Conservation (phyloP, 2,888 invertebrate species). For the Thereva unica region DNA sequence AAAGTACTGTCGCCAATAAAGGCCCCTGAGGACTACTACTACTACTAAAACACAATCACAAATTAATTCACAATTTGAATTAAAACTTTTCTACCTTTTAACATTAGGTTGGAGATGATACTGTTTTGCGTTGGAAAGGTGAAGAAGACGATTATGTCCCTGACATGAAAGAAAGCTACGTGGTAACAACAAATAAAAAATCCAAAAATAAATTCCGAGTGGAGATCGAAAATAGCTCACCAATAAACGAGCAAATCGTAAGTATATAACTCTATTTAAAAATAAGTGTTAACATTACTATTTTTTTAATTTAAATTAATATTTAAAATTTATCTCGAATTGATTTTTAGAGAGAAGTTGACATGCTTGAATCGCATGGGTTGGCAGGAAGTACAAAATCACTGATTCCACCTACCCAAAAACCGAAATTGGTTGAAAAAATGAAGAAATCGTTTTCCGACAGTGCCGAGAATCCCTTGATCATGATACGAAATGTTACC, state of each 20-base stretch:
- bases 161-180: conserved; percentile 50
- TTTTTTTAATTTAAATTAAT: neutral
- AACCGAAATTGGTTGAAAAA: too few relatives aligned
- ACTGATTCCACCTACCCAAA: conserved; percentile 48
- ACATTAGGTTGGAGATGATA: conserved; percentile 69
- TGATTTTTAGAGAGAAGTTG: conserved; percentile 20
- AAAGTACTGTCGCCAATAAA: too few relatives aligned
- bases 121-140: conserved; percentile 73
- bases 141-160: conserved; percentile 55
- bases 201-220: conserved; percentile 45
- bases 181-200: conserved; percentile 31
- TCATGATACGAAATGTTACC: conserved; percentile 57
- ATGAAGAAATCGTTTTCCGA: too few relatives aligned
- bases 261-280: too few relatives aligned
- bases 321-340: conserved; percentile 41
- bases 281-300: too few relatives aligned
- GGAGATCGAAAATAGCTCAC: conserved; percentile 22
- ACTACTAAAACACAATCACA: too few relatives aligned
- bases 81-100: too few relatives aligned
- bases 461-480: conserved; percentile 52
- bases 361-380: conserved; percentile 49
- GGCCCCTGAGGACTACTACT: too few relatives aligned
- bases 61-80: too few relatives aligned
- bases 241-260: neutral
- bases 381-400: conserved; percentile 56